Percentiles rank a stretch among this genome's conserved stretches.
These are phyloP conservation scores for Cirrhinus mrigala DNA, from an alignment of 2,797 vertebrate species.

Conservation along the genomic window DNA sequence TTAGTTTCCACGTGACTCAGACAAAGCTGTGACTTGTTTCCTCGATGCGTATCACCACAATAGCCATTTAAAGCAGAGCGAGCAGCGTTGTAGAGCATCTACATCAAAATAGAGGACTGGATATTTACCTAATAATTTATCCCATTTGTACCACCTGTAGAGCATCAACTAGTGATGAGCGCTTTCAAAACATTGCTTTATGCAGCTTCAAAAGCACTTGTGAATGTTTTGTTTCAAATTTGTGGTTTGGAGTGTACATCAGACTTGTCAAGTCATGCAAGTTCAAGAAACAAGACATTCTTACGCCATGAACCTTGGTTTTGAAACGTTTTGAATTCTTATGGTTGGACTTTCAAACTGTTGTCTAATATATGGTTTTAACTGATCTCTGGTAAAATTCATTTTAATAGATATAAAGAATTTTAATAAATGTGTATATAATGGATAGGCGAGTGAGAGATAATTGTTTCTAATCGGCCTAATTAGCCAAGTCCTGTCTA, in stretches of 20 bases:
- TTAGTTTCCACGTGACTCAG: slow-evolving; percentile 31
- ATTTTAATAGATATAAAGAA: too few relatives aligned
- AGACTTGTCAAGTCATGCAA: background rate
- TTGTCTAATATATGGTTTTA: too few relatives aligned
- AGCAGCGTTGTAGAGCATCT: background rate
- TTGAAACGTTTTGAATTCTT: background rate
- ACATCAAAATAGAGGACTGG: background rate
- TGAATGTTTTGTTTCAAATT: background rate
- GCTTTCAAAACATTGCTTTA: background rate
- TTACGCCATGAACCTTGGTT: background rate
- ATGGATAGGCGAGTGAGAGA: too few relatives aligned
- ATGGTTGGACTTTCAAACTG: too few relatives aligned
- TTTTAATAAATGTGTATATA: too few relatives aligned
- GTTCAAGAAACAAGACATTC: background rate
- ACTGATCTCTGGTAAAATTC: too few relatives aligned
- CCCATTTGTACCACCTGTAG: background rate
- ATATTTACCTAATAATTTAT: background rate
- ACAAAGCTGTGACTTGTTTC: slow-evolving; percentile 54
- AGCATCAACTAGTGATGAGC: background rate
- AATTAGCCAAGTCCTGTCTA: too few relatives aligned
- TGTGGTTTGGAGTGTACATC: background rate
- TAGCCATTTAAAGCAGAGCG: slow-evolving; percentile 30
- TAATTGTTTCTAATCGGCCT: background rate
- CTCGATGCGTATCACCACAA: slow-evolving; percentile 40
- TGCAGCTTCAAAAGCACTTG: background rate